Conservation (phyloP, 2,113 vertebrate species). For the Myanophis thanlyinensis region DNA sequence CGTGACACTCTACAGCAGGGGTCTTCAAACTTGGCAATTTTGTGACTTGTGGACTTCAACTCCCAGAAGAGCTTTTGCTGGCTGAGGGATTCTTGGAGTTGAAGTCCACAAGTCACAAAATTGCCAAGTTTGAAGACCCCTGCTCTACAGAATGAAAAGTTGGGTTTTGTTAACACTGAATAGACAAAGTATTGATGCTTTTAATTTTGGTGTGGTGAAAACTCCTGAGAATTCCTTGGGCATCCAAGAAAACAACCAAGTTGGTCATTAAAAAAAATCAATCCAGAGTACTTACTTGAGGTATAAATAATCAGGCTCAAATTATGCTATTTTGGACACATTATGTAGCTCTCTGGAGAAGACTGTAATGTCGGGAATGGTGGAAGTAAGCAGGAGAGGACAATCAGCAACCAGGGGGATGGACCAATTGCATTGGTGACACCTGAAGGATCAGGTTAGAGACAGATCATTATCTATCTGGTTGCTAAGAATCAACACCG, state of each 20-base stretch:
- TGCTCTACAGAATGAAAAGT: not conserved
- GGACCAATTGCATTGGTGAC: not conserved
- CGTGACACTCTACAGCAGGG: not conserved
- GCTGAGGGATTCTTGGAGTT: too few species aligned
- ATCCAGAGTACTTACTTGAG: not conserved
- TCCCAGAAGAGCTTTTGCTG: too few species aligned
- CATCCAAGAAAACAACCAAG: not conserved
- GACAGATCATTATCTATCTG: not conserved
- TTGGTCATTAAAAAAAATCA: not conserved
- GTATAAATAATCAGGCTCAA: not conserved
- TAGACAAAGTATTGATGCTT: not conserved
- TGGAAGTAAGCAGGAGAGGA: not conserved
- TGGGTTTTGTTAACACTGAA: not conserved
- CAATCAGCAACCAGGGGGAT: not conserved
- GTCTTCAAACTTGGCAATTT: too few species aligned
- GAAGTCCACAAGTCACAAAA: too few species aligned
- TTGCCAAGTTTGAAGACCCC: too few species aligned
- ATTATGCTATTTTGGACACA: not conserved
- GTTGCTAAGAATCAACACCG: not conserved
- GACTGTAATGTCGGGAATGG: not conserved
- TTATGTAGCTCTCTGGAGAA: not conserved
- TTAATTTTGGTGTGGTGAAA: not conserved
- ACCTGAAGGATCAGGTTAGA: not conserved
- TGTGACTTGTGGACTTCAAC: too few species aligned
- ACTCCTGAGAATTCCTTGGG: not conserved